Evolutionary conservation across 1,140 invertebrate genomes (phyloP).

Genomic region (Fopius arisanus): DNA sequence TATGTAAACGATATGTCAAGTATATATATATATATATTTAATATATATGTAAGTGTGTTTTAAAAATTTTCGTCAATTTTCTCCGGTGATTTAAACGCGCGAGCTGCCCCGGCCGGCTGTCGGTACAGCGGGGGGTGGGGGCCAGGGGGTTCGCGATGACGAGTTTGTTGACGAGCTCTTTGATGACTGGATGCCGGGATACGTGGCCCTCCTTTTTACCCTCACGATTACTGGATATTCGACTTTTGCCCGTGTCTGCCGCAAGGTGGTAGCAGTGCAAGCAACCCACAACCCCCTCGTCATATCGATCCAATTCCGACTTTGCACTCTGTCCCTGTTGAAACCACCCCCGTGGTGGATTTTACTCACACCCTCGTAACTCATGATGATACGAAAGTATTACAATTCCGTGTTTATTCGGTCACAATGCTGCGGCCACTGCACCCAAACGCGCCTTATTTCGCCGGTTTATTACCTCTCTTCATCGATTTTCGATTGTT

Average conservation of each 20-base stretch:
- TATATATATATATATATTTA: too few species aligned
- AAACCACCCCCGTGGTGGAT: not conserved
- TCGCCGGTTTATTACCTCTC: not conserved
- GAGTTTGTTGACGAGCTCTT: not conserved
- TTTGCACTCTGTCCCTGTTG: not conserved
- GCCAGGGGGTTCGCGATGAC: not conserved
- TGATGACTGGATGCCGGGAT: not conserved
- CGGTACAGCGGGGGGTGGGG: too few species aligned
- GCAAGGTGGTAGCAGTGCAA: constrained; percentile 16
- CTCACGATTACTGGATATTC: constrained; percentile 13
- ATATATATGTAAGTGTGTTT: too few species aligned
- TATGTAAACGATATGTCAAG: too few species aligned
- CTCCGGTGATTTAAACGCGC: too few species aligned
- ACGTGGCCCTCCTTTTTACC: not conserved
- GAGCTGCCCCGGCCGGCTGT: too few species aligned
- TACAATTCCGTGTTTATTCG: constrained; percentile 20
- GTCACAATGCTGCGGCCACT: constrained; percentile 29
- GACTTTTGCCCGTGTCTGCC: constrained; percentile 1
- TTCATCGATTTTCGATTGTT: not conserved
- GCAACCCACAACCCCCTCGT: not conserved
- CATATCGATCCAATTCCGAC: not conserved
- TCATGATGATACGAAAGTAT: not conserved
- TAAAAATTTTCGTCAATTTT: too few species aligned
- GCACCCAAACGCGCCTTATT: constrained; percentile 26
- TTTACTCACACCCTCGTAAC: not conserved